Evolutionary conservation across 2,797 vertebrate species (phyloP), one percentile per base, ranked within the genome.

Genomic region (Hemitrygon akajei): DNA sequence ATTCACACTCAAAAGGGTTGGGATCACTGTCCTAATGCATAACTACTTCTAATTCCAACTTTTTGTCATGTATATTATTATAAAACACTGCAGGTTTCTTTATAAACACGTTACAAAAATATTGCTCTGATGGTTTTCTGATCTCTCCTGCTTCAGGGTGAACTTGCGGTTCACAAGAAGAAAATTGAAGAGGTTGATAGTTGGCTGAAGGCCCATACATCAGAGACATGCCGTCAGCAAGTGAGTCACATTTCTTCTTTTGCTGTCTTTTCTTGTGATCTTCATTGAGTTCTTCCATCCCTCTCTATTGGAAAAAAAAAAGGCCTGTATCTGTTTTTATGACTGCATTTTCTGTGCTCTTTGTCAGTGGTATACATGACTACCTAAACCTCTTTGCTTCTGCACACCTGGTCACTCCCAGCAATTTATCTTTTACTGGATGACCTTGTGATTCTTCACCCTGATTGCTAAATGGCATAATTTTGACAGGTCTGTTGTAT

Each of bases 141-240:
- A 95, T 94, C 95, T 95, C 69, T 37, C 47, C 40, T 56, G 12
- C 93, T 95, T 93, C 94, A 99, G 98, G 96, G 94, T 93, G 98
- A 99, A 93, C 97, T 99, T 94, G 98, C 98, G 69, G 98, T 99
- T 91, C 98, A 99, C 95, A 99, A 98, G 96, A 99, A 98, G 97
- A 99, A 99, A 95, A 95, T 98, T 6, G 98, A 99, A 94, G 98
- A 99, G 95, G 98, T 99, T 94, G 98, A 99, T 96, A 96, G 95
- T 93, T 99, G 99, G 99, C 95, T 99, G 94, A 98, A 95, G 95
- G 40, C 6, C 10, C 96, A 98, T 84, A 47, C 96, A 58, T 95
- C 96, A 93, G 94, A 96, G 95, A 96, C 94, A 93, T 94, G 95
- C 73, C 94, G 94, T 34, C 96, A 97, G 93, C 96, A 97, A 96